A percentile compares a stretch with the other conserved stretches of the same genome.
Conservation (phyloP, 2,113 vertebrate genomes). For the Bujurquina vittata region DNA sequence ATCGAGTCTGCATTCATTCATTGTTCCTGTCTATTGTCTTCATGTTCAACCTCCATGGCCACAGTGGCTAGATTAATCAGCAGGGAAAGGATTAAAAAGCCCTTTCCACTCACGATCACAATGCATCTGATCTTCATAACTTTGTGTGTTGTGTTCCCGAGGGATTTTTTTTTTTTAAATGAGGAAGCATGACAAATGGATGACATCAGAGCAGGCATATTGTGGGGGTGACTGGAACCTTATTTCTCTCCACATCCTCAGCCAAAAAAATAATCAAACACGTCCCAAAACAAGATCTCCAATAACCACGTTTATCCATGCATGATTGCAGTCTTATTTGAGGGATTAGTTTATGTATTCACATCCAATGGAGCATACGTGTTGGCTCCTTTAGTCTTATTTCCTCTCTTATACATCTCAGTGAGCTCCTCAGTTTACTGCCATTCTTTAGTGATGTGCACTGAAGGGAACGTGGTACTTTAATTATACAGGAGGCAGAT, state of each 20-base stretch:
- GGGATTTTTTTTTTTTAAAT: slow-evolving; percentile 26
- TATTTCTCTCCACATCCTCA: slow-evolving; percentile 22
- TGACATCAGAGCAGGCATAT: slow-evolving; percentile 60
- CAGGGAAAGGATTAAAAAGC: slow-evolving; percentile 35
- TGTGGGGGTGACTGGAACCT: slow-evolving; percentile 57
- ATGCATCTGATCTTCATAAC: slow-evolving; percentile 42
- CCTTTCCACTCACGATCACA: slow-evolving; percentile 44
- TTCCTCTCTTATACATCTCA: slow-evolving; percentile 27
- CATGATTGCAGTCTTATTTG: slow-evolving; percentile 48
- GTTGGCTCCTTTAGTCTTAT: slow-evolving; percentile 32
- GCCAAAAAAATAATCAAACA: slow-evolving; percentile 62
- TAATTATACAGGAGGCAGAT: slow-evolving; percentile 55
- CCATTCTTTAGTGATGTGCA: slow-evolving; percentile 33
- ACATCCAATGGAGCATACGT: neutral
- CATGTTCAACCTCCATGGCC: slow-evolving; percentile 20
- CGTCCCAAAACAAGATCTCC: slow-evolving; percentile 53
- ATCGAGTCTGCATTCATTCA: slow-evolving; percentile 41
- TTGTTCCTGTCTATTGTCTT: slow-evolving; percentile 57
- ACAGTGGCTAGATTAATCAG: slow-evolving; percentile 53
- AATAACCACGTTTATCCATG: slow-evolving; percentile 52
- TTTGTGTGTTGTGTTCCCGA: neutral
- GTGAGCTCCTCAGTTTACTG: slow-evolving; percentile 42
- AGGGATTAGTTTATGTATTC: slow-evolving; percentile 36
- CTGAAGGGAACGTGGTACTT: slow-evolving; percentile 45
- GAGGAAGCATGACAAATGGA: slow-evolving; percentile 64